Evolutionary conservation across 2,888 invertebrate species (phyloP), one percentile per base, ranked within the genome.

Genomic region (Polyommatus icarus): DNA sequence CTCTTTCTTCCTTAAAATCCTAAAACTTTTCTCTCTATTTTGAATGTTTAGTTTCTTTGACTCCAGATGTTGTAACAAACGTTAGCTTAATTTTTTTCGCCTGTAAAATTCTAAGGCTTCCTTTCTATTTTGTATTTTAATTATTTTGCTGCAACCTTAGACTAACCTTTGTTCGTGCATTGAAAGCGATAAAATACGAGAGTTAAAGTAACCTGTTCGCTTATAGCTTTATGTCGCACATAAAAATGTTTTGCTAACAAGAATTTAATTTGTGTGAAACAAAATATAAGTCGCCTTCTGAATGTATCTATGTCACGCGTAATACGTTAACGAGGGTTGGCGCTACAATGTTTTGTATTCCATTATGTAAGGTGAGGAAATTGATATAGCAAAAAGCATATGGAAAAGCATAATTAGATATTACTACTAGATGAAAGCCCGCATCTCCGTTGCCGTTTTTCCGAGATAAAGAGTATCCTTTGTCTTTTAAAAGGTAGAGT

Each of bases 221-320:
- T 61, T 24, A 61, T 67, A 67, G 67, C 32, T 67, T 67, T 29
- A 67, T 32, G 46, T 7, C 46, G 15, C 24, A 73, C 46, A 40
- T 20, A 20, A 75, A 46, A 29, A 10, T 29, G 29, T 54, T 75
- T 54, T 7, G 46, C 75, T 75, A 50, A 75, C 54, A 75, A 72
- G 72, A 72, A 75, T 75, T 50, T 54, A 50, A 75, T 75, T 75
- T 54, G 75, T 75, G 75, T 75, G 75, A 29, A 75, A 50, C 75
- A 50, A 75, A 75, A 50, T 50, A 75, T 75, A 50, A 24, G 75
- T 29, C 8, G 3, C 29, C 12, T 18, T 75, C 75, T 36, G 73
- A 73, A 73, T 75, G 50, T 75, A 54, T 75, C 54, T 75, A 24
- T 75, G 75, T 75, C 75, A 50, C 73, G 73, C 75, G 75, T 75